A percentile compares a stretch with the other conserved stretches of the same genome.
Conservation (phyloP, 1,140 invertebrate genomes). For the Drosophila ficusphila region DNA sequence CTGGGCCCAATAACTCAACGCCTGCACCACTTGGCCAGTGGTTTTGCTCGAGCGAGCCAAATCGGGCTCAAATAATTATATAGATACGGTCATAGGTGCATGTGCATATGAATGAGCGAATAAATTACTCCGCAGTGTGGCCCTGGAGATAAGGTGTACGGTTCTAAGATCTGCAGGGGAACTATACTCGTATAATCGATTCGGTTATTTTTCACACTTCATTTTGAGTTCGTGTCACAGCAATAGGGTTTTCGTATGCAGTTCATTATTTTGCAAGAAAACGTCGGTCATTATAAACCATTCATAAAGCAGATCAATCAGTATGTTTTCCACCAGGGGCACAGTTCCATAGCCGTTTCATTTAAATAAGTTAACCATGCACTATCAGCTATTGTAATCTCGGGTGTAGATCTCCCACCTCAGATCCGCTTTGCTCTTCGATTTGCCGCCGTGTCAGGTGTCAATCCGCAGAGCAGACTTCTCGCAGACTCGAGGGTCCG, state of each 20-base stretch:
- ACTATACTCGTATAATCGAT: background rate
- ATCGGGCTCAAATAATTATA: slow-evolving; percentile 76
- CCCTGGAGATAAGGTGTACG: slow-evolving; percentile 15
- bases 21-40: slow-evolving; percentile 55
- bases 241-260: too few relatives aligned
- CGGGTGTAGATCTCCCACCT: background rate
- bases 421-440: slow-evolving; percentile 34
- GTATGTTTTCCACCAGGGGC: too few relatives aligned
- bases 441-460: slow-evolving; percentile 62
- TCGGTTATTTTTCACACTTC: slow-evolving; percentile 16
- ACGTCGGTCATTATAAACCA: too few relatives aligned
- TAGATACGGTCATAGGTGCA: slow-evolving; percentile 53
- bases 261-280: too few relatives aligned
- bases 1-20: slow-evolving; percentile 51
- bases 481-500: slow-evolving; percentile 26
- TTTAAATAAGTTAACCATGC: too few relatives aligned
- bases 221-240: too few relatives aligned
- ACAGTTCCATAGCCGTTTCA: too few relatives aligned
- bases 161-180: slow-evolving; percentile 13
- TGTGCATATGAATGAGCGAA: slow-evolving; percentile 37
- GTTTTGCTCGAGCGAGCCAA: slow-evolving; percentile 58
- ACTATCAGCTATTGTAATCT: background rate
- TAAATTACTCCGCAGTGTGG: slow-evolving; percentile 26
- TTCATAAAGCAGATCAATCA: too few relatives aligned
- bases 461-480: slow-evolving; percentile 56